Percentiles rank a stretch among this genome's conserved stretches.
Conservation (phyloP, 2,888 invertebrate species). For the Emesis castigata region DNA sequence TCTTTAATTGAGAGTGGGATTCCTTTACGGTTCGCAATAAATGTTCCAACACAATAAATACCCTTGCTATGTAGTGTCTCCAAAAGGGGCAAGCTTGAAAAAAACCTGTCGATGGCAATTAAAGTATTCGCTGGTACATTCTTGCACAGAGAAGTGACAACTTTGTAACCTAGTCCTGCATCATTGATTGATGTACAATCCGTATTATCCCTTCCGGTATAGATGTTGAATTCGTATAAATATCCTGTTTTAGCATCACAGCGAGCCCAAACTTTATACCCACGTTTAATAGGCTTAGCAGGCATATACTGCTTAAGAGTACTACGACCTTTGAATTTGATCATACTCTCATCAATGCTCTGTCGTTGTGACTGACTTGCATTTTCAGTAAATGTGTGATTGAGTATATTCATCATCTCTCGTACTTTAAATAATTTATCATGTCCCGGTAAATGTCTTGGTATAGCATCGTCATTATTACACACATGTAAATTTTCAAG, state of each 20-base stretch:
- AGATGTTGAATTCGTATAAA: background rate
- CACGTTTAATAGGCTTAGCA: constrained; percentile 3
- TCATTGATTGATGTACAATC: background rate
- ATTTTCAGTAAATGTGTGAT: constrained; percentile 2
- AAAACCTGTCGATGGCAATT: constrained; percentile 1
- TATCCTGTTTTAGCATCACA: constrained; percentile 8
- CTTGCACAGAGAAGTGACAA: constrained; percentile 6
- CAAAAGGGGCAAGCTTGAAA: constrained; percentile 10
- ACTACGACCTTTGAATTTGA: background rate
- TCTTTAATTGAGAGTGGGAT: background rate
- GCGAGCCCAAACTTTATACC: constrained; percentile 11
- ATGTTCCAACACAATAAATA: constrained; percentile 6
- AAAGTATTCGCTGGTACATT: constrained; percentile 6
- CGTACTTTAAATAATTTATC: constrained; percentile 7
- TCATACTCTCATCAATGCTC: constrained; percentile 13
- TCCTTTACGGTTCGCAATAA: background rate
- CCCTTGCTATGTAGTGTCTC: background rate
- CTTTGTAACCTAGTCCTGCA: constrained; percentile 5
- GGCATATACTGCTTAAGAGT: constrained; percentile 1
- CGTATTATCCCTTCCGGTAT: background rate
- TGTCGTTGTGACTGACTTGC: constrained; percentile 7
- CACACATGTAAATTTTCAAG: constrained; percentile 9
- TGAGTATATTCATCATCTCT: background rate
- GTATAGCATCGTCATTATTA: background rate
- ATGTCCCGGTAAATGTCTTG: background rate